Evolutionary conservation across 2,888 invertebrate species (phyloP), one percentile per base, ranked within the genome.

Genomic region (Amaurobius ferox): DNA sequence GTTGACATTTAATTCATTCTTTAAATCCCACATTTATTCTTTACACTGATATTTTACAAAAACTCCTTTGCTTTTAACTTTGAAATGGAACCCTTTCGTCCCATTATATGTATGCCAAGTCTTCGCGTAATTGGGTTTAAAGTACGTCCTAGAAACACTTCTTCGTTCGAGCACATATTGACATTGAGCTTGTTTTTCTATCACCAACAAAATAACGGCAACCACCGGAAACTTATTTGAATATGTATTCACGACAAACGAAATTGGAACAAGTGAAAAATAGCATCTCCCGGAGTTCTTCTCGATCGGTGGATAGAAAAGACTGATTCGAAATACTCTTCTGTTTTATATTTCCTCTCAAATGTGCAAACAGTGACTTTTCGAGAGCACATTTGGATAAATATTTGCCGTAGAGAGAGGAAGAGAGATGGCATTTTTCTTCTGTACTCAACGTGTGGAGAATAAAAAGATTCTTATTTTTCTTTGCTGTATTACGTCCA

Each of bases 331-430:
- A n/a, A n/a, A n/a, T n/a, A n/a, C n/a, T n/a, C 44, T 44, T 44
- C 16, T 44, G 11, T 35, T 44, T 44, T 44, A 44, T 44, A 44
- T 44, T 44, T 44, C n/a, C 44, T 13, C 44, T 44, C 44, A 44
- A n/a, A 23, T 55, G 55, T 55, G 55, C 55, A 55, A 55, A 55
- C 55, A 55, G 55, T 6, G 55, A 55, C 23, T 55, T 55, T 55
- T 55, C 1, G 55, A 2, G 23, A n/a, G 23, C 7, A 11, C 55
- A 55, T 55, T 55, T 55, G 23, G 55, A 55, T 55, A 55, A 55
- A 55, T 55, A 55, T 55, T 55, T 55, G 55, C 55, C 16, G 16
- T 23, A 2, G 23, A 3, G n/a, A n/a, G n/a, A n/a, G n/a, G n/a
- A n/a, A n/a, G n/a, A n/a, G n/a, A n/a, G 16, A 44, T n/a, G 44